Evolutionary conservation across 2,888 invertebrate species (phyloP).

Genomic region (Agrochola circellaris): DNA sequence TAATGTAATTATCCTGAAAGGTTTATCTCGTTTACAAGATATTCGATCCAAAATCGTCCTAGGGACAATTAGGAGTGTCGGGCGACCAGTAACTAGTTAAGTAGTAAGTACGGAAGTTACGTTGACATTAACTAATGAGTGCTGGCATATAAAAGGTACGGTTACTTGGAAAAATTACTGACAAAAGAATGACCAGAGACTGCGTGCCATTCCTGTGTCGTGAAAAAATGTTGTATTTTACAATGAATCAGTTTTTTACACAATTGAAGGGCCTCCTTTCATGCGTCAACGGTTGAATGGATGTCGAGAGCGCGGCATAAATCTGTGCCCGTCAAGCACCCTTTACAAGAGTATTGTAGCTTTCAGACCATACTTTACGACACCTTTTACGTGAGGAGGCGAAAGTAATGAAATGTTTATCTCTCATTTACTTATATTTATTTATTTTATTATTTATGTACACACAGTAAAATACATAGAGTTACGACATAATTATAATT

Average conservation of each 20-base stretch:
- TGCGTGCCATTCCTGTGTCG: conserved; percentile 11
- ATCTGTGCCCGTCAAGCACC: conserved; percentile 46
- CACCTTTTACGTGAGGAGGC: conserved; percentile 57
- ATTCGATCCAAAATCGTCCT: conserved; percentile 43
- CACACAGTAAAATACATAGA: too few species aligned
- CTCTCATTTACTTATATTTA: conserved; percentile 69
- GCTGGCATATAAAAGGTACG: conserved; percentile 26
- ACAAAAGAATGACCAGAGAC: conserved; percentile 37
- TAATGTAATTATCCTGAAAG: conserved; percentile 21
- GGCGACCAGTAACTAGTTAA: conserved; percentile 48
- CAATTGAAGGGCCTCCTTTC: conserved; percentile 52
- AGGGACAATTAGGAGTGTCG: conserved; percentile 51
- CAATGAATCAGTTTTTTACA: conserved; percentile 49
- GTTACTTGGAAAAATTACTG: conserved; percentile 18
- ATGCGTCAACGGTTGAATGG: conserved; percentile 54
- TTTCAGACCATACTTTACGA: conserved; percentile 52
- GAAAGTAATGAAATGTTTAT: conserved; percentile 61
- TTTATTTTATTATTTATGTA: too few species aligned
- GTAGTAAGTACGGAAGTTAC: conserved; percentile 28
- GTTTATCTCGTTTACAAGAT: conserved; percentile 26
- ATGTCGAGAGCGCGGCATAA: conserved; percentile 54
- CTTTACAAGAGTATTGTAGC: conserved; percentile 50
- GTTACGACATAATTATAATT: too few species aligned
- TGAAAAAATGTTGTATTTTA: conserved; percentile 40
- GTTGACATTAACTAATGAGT: conserved; percentile 51